Percentiles rank a stretch among this genome's conserved stretches.
phyloP scores from a whole-genome alignment of 1,140 invertebrate species.

The Hypothenemus hampei region DNA sequence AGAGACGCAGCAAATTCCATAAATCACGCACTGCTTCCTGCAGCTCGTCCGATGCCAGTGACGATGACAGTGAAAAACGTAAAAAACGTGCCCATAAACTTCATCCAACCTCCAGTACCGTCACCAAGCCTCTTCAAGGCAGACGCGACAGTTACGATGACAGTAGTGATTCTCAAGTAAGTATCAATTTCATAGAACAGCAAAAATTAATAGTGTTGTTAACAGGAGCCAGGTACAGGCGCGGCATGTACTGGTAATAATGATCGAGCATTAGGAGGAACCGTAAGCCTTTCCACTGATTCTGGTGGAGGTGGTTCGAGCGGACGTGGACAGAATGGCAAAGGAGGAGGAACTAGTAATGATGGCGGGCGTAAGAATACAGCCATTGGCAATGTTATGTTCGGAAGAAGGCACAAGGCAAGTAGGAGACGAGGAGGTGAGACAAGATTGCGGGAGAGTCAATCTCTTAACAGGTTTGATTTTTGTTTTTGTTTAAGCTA shows the following conservation, averaged over 20 bases:
- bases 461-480: slow-evolving; percentile 60
- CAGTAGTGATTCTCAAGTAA: slow-evolving; percentile 69
- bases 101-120: slow-evolving; percentile 50
- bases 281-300: slow-evolving; percentile 16
- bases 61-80: slow-evolving; percentile 79
- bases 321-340: slow-evolving; percentile 34
- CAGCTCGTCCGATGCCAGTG: slow-evolving; percentile 84
- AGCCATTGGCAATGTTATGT: slow-evolving; percentile 37
- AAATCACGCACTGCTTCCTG: slow-evolving; percentile 79
- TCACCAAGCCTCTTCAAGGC: slow-evolving; percentile 53
- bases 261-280: slow-evolving; percentile 12
- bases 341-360: slow-evolving; percentile 38
- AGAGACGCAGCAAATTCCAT: slow-evolving; percentile 65
- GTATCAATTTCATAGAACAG: background rate
- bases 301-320: slow-evolving; percentile 23
- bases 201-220: background rate
- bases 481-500: background rate
- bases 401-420: slow-evolving; percentile 50
- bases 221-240: slow-evolving; percentile 40
- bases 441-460: slow-evolving; percentile 69
- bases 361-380: slow-evolving; percentile 43
- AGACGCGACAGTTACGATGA: slow-evolving; percentile 72
- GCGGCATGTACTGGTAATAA: slow-evolving; percentile 44
- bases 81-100: slow-evolving; percentile 75
- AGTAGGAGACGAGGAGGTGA: slow-evolving; percentile 57